A percentile compares a stretch with the other conserved stretches of the same genome.
These are phyloP conservation scores for Microcebus ravelobensis DNA, from an alignment of 2,113 vertebrate species.

Conservation along the genomic window DNA sequence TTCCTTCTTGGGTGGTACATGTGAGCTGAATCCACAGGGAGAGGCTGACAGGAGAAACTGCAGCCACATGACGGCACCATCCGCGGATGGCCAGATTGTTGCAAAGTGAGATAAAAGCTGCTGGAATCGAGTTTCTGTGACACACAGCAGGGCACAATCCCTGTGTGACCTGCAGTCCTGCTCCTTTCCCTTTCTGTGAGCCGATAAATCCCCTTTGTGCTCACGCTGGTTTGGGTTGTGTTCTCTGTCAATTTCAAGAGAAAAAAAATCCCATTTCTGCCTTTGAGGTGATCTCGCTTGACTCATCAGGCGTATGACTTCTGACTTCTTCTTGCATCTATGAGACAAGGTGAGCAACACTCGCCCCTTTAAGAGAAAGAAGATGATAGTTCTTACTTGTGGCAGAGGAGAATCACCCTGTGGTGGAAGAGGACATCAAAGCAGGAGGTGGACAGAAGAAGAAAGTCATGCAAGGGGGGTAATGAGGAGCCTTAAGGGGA, in stretches of 20 bases:
- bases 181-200: background rate
- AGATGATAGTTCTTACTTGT: fast-evolving
- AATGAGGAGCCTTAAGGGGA: background rate
- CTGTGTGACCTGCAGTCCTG: fast-evolving
- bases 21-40: background rate
- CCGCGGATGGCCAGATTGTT: background rate
- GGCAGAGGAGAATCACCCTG: background rate
- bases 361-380: background rate
- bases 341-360: background rate
- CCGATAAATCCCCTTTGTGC: background rate
- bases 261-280: background rate
- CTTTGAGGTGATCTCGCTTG: background rate
- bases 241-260: background rate
- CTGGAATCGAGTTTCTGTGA: background rate
- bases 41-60: background rate
- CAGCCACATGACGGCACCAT: fast-evolving
- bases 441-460: background rate
- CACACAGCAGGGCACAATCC: background rate
- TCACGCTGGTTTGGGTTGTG: background rate
- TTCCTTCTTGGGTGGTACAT: background rate
- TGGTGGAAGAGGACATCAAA: background rate
- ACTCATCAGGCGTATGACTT: background rate
- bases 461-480: background rate
- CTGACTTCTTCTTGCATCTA: background rate
- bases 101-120: background rate